phyloP scores from a whole-genome alignment of 2,888 invertebrate species.

The Xiphydria camelus region DNA sequence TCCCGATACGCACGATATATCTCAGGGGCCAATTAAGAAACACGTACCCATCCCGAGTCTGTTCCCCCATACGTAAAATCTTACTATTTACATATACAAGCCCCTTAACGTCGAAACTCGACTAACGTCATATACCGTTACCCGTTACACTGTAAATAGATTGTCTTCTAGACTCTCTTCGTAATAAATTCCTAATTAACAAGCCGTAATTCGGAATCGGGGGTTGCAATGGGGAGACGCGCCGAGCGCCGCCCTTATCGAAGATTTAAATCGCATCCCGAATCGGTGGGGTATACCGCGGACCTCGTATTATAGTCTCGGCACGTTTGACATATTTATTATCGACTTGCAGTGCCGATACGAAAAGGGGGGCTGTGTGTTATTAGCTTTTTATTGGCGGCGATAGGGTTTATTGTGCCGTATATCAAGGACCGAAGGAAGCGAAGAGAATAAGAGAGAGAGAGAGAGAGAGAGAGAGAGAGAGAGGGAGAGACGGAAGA shows the following conservation, averaged over 20 bases:
- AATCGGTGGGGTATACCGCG: neutral
- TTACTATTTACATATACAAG: too few species aligned
- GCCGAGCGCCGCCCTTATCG: neutral
- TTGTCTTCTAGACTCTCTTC: too few species aligned
- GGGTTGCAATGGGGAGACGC: too few species aligned
- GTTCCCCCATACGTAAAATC: too few species aligned
- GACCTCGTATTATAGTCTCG: neutral
- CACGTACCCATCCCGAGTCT: too few species aligned
- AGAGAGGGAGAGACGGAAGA: conserved; percentile 3
- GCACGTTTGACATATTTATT: conserved; percentile 13
- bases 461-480: conserved; percentile 6
- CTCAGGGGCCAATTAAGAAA: too few species aligned
- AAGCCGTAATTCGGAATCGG: neutral
- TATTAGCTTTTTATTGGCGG: conserved; percentile 25
- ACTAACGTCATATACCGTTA: too few species aligned
- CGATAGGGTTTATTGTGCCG: conserved; percentile 16
- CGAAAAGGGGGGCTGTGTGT: conserved; percentile 11
- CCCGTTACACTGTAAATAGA: too few species aligned
- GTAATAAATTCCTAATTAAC: conserved; percentile 1
- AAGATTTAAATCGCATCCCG: neutral
- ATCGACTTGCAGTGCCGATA: conserved; percentile 14
- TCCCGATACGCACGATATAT: too few species aligned
- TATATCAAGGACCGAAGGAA: neutral
- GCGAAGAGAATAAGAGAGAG: conserved; percentile 2
- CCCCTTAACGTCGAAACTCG: too few species aligned